Base-by-base conservation (phyloP, 2,888 invertebrate genomes). In the Timandra comae region DNA sequence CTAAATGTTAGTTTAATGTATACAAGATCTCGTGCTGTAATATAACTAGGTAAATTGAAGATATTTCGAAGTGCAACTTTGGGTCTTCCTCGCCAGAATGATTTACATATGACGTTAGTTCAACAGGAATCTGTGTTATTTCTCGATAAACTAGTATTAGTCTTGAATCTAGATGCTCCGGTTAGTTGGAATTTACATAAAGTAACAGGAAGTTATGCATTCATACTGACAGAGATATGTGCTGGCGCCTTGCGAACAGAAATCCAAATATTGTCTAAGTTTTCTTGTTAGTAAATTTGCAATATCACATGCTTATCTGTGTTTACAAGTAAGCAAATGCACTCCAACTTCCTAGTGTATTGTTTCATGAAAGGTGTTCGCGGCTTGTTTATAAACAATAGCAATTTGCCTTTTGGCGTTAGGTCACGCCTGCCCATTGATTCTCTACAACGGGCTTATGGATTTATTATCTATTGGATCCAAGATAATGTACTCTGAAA, bases 341-440 rank as follows among this genome's bases (percentile, higher is more conserved):
- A 47, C 54, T 53, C 46, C 53, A 61, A 73, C 73, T 74, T 73
- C 73, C 73, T 72, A 57, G 63, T 67, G 63, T 63, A 73, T 74
- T 73, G 73, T 74, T 72, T 64, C 59, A 49, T 57, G 62, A 61
- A 63, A 70, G 62, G 60, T 67, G 64, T 70, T 68, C 53, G 62
- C 65, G 60, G 64, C 71, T 68, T 56, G 68, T 66, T 69, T 69
- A 73, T 71, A 72, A 66, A 75, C 74, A 74, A 75, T 73, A 65
- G 72, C 63, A 70, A 73, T 72, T 71, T 70, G 64, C 73, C 73
- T 71, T 67, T 69, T 56, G 63, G 72, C 66, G 71, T 56, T 73
- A 64, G 71, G 67, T 73, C 72, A 65, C 63, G 67, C 66, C 62
- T 56, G 61, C 60, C 62, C 63, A 64, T 67, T 62, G 71, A 59